Base-by-base conservation (phyloP, 1,140 invertebrate genomes). In the Atta colombica region DNA sequence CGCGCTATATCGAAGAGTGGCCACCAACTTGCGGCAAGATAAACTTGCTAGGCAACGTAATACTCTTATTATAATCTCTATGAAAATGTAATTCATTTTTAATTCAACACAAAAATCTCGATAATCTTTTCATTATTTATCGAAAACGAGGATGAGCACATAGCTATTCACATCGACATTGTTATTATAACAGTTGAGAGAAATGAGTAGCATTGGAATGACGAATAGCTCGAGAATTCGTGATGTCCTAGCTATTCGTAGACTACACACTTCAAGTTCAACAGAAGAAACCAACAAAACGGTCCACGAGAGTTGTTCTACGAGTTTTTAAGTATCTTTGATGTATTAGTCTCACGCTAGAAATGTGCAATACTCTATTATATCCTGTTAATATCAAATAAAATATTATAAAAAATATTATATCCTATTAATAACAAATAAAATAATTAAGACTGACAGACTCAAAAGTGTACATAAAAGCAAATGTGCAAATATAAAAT, bases 21-120 rank as follows among this genome's bases (percentile, higher is more conserved):
- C 82, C 60, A 65, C 82, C 68, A 82, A 72, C 78, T 82, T 82
- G 53, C 65, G 31, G 51, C 53, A 51, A 74, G 55, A 61, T 82
- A 74, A 60, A 74, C 68, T 74, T 14, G 68, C 68, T 25, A 16
- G 16, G 16, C 49, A 74, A 84, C 49, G 53, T 60, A 61, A 18
- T 61, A 49, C 25, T 75, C 35, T 61, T 28, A 51, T n/a, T 63
- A 14, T 49, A 63, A 69, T 68, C 28, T 61, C 28, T 53, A 28
- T 55, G 7, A 68, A 35, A 53, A 21, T 39, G 28, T 8, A 39
- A 55, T 16, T 55, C 35, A 35, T n/a, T 69, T 58, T 77, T 39
- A 45, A 18, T 35, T 3, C 3, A 45, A 65, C n/a, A 8, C 5
- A 25, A 66, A 21, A n/a, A 7, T 63, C 16, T 31, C 21, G 14